Evolutionary conservation across 2,113 vertebrate species (phyloP), one percentile per base, ranked within the genome.

Genomic region (Phaethornis superciliosus): DNA sequence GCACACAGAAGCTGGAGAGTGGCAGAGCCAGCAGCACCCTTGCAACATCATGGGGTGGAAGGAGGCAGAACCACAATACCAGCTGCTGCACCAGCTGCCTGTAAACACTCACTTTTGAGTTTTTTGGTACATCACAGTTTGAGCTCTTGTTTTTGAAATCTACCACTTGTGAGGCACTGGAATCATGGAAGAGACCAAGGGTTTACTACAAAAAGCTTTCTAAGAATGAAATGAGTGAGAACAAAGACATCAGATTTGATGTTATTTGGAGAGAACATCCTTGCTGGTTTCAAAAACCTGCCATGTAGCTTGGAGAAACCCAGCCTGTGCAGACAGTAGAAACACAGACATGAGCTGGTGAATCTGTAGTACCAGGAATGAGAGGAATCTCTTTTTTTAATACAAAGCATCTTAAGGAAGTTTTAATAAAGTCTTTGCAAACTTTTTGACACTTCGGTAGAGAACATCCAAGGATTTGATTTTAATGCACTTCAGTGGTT

Each of bases 41-140:
- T 40, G 40, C 11, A 40, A 40, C 40, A 40, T 40, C 40, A 40
- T 0, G 0, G 52, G 55, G 22, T 44, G 42, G 51, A 11, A 37
- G 30, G 33, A 70, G 40, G 30, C n/a, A 56, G 56, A 44, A 30
- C 3, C 22, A 37, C 19, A 6, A 7, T 17, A 24, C 15, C 44
- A 42, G 16, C 11, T 46, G n/a, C 40, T 79, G 65, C 60, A 64
- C 21, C 33, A 78, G 44, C 37, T 64, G 44, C 11, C 55, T 63
- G 26, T 7, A 35, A 82, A 42, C 28, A 47, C 9, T 60, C 4
- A 0, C 17, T 62, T 62, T 13, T 9, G 35, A 16, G 20, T 8
- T 0, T 16, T 51, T 33, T 8, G 19, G 37, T 60, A 49, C 12
- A 0, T 4, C 19, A 11, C 49, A 52, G 27, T 19, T 0, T n/a